Evolutionary conservation across 2,888 invertebrate genomes (phyloP), one percentile per base, ranked within the genome.

Genomic region (Glyphotaelius pellucidus): DNA sequence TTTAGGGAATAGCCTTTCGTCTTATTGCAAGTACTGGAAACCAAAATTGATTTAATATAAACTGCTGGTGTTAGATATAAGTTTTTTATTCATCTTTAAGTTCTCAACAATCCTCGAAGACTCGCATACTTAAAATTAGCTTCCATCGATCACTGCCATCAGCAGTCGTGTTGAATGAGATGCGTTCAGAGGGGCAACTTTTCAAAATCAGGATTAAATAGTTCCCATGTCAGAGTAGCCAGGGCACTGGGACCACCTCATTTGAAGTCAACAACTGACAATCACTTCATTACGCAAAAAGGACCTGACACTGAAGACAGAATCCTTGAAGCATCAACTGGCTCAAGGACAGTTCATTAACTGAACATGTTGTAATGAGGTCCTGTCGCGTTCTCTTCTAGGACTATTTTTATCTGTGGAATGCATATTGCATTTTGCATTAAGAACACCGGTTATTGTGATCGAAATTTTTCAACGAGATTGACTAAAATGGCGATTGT

Each of bases 221-320:
- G 86, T 86, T 86, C 86, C 86, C 86, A 86, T 47, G 86, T 86
- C 86, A 86, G 47, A n/a, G 67, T 86, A 35, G 42, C 86, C 86
- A 86, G 86, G 42, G 11, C 32, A 32, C 14, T 31, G 47, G n/a
- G 86, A 86, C 86, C 86, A 86, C 86, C 86, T 86, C 86, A 86
- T 86, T 42, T 86, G 86, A 47, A 86, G 86, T 32, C 31, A 81
- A 14, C 47, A 83, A 35, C 83, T 83, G 38, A 83, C 86, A 42
- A 86, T 86, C 86, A 35, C 86, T 86, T 86, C 86, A 86, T 86
- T 86, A 47, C 86, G 19, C 5, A 42, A 25, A 83, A 35, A 83
- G 38, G 83, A 35, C 19, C n/a, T 83, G 83, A 83, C 83, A 83
- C 25, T 83, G 83, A 83, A 83, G 83, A 9, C 83, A 83, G 38